Base-by-base conservation (phyloP, 2,888 invertebrate species). In the Eristalis arbustorum region DNA sequence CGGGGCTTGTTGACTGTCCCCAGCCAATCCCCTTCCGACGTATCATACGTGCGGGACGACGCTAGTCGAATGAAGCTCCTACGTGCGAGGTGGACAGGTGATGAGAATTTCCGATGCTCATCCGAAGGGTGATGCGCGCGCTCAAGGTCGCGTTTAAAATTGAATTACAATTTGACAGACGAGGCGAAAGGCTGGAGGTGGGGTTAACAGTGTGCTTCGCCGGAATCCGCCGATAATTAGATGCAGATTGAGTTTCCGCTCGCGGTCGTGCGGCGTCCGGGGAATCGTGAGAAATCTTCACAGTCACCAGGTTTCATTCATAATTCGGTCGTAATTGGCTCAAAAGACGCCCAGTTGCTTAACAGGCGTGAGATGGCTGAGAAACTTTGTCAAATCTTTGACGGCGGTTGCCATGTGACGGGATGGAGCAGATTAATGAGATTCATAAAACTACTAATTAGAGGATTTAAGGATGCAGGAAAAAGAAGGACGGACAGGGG, bases 61-160 rank as follows among this genome's bases (percentile, higher is more conserved):
- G 49, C n/a, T n/a, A 13, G 25, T n/a, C 40, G 18, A 63, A 40
- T 67, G 13, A 72, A 62, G 67, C 79, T 71, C 42, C 66, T 67
- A 75, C 74, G 84, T 84, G 84, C 80, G 37, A 76, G 63, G 71
- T 75, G 80, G 63, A 76, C 72, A 18, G n/a, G 42, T 42, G 40
- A 42, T 18, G 18, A 49, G 49, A 49, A 49, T 49, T 49, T 49
- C n/a, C 0, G 49, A 49, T 49, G n/a, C n/a, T 49, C 49, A 28
- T 13, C 34, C 31, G 3, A 63, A 14, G 28, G n/a, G 31, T 18
- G 34, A 18, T 18, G 3, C 40, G 3, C 40, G 59, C 22, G 25
- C 68, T 63, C 67, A 81, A 84, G 84, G 84, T 76, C 72, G 67
- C 14, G 69, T 62, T 56, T 40, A 28, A 56, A 69, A 13, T 28